phyloP scores from a whole-genome alignment of 2,888 invertebrate genomes.

The Adineta ricciae region DNA sequence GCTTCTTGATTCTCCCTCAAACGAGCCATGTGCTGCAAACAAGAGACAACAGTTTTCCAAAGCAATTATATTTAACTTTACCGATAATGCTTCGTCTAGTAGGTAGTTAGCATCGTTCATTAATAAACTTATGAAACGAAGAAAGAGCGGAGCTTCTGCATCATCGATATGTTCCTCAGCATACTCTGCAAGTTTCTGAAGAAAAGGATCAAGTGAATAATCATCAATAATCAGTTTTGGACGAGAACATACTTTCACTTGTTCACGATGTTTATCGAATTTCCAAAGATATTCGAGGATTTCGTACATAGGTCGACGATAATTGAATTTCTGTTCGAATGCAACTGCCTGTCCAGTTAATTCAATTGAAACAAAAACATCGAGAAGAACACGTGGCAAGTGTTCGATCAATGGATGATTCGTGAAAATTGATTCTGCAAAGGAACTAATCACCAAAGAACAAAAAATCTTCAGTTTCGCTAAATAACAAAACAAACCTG shows the following conservation, averaged over 20 bases:
- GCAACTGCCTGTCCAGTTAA: conserved; percentile 89
- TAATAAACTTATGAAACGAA: conserved; percentile 84
- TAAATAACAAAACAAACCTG: too few species aligned
- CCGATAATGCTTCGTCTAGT: conserved; percentile 69
- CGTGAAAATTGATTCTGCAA: conserved; percentile 54
- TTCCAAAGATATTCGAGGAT: conserved; percentile 86
- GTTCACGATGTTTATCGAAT: conserved; percentile 64
- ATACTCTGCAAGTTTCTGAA: conserved; percentile 59
- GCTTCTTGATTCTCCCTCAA: conserved; percentile 51
- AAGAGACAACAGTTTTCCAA: neutral
- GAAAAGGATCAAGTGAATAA: neutral
- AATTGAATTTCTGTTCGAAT: conserved; percentile 92
- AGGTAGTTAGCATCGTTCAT: conserved; percentile 94
- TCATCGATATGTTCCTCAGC: conserved; percentile 81
- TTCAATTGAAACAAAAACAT: conserved; percentile 91
- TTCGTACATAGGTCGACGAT: conserved; percentile 83
- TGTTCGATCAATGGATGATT: conserved; percentile 60
- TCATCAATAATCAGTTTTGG: too few species aligned
- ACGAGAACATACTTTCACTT: conserved; percentile 52
- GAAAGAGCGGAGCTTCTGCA: conserved; percentile 75
- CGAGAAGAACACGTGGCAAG: conserved; percentile 58
- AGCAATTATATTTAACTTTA: neutral
- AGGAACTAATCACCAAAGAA: neutral
- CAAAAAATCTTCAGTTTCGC: too few species aligned
- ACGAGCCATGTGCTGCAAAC: conserved; percentile 62